Percentiles rank a stretch among this genome's conserved stretches.
phyloP scores from a whole-genome alignment of 2,113 vertebrate genomes.

The Nycticryphes semicollaris region DNA sequence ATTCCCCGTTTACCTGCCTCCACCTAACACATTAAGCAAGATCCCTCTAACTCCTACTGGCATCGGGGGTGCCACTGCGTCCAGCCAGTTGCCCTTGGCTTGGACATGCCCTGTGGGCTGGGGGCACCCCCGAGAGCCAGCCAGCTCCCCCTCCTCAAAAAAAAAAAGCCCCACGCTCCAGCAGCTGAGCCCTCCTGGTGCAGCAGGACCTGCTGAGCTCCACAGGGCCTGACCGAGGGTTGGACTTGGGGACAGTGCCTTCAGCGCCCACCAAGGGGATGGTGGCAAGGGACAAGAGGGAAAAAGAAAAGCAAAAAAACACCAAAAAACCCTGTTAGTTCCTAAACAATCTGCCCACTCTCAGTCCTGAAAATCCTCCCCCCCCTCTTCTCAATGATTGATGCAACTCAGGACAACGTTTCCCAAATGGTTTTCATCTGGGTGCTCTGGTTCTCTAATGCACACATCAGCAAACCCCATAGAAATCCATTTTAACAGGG shows the following conservation, averaged over 20 bases:
- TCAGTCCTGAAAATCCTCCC: neutral
- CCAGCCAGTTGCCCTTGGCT: neutral
- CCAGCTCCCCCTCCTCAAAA: neutral
- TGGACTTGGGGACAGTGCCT: neutral
- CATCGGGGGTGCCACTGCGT: neutral
- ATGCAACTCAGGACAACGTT: neutral
- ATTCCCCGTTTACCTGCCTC: neutral
- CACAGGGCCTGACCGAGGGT: neutral
- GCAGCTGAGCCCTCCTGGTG: neutral
- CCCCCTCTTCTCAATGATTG: neutral
- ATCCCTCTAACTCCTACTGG: neutral
- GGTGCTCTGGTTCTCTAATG: neutral
- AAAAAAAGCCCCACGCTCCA: neutral
- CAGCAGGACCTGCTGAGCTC: neutral
- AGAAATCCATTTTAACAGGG: neutral
- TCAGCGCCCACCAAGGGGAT: neutral
- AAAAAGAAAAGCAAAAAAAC: neutral
- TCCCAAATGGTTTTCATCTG: neutral
- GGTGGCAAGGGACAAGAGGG: neutral
- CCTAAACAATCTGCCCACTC: neutral
- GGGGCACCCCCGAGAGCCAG: neutral
- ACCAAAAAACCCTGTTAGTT: fast-evolving
- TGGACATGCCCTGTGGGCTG: neutral
- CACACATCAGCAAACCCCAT: neutral
- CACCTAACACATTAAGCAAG: slow-evolving; percentile 49